These are phyloP conservation scores for Mythimna vitellina DNA, from an alignment of 2,888 invertebrate genomes.

Conservation along the genomic window DNA sequence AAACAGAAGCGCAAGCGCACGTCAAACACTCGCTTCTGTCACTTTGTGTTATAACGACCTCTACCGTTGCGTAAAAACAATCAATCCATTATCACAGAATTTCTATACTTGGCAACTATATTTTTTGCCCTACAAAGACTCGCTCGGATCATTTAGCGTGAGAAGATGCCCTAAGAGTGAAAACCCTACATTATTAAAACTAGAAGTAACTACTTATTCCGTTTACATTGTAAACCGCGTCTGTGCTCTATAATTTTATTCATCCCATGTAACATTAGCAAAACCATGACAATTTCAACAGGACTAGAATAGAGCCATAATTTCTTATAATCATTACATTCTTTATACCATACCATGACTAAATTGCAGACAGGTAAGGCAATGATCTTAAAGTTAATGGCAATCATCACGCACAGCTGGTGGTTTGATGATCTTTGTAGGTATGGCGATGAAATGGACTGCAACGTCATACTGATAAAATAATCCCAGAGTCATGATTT, in stretches of 20 bases:
- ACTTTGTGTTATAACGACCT: constrained; percentile 35
- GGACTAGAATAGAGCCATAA: constrained; percentile 18
- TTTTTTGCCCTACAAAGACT: constrained; percentile 5
- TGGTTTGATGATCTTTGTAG: constrained; percentile 23
- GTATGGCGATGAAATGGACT: constrained; percentile 22
- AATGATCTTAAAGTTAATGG: constrained; percentile 35
- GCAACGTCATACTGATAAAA: constrained; percentile 12
- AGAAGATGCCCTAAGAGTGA: constrained; percentile 31
- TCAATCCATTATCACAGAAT: constrained; percentile 32
- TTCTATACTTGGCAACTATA: neutral
- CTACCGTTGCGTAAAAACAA: constrained; percentile 30
- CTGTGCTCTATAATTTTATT: constrained; percentile 48
- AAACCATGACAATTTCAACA: constrained; percentile 37
- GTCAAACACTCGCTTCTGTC: constrained; percentile 40
- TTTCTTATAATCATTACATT: constrained; percentile 10
- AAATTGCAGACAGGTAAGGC: constrained; percentile 22
- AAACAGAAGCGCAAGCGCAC: constrained; percentile 52
- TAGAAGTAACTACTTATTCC: constrained; percentile 18
- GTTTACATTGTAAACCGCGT: constrained; percentile 22
- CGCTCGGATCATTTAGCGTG: constrained; percentile 32
- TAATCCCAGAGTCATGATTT: constrained; percentile 10
- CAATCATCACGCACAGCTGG: constrained; percentile 40
- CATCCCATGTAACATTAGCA: constrained; percentile 33
- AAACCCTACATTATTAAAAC: constrained; percentile 41
- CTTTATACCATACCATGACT: constrained; percentile 9